Conservation (phyloP, 2,888 invertebrate species). For the Cyclophora punctaria region DNA sequence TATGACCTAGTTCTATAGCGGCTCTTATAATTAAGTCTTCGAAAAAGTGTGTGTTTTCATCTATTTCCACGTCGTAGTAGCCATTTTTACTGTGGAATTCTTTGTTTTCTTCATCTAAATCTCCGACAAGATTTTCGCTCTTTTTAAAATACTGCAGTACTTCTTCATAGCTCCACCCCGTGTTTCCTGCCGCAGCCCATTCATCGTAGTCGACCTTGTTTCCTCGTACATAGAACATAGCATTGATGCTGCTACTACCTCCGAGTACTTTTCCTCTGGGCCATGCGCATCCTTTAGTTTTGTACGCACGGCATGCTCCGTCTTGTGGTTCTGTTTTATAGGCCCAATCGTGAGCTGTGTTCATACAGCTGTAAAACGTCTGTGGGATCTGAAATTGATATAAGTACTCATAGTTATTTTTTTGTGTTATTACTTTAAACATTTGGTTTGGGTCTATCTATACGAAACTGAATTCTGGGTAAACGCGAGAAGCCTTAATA, state of each 20-base stretch:
- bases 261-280: conserved; percentile 78
- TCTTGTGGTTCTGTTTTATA: conserved; percentile 67
- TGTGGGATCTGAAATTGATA: conserved; percentile 31
- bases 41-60: conserved; percentile 21
- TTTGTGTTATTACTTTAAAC: background rate
- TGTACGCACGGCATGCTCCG: conserved; percentile 53
- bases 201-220: conserved; percentile 68
- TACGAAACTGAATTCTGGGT: background rate
- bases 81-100: conserved; percentile 52
- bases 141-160: conserved; percentile 68
- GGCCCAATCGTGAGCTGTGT: conserved; percentile 66
- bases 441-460: background rate
- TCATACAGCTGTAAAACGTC: conserved; percentile 39
- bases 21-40: conserved; percentile 46
- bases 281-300: conserved; percentile 58
- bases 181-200: conserved; percentile 71
- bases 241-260: conserved; percentile 75
- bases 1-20: conserved; percentile 57
- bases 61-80: conserved; percentile 49
- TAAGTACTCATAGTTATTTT: background rate
- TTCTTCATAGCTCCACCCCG: conserved; percentile 74
- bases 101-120: conserved; percentile 21
- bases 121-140: conserved; percentile 52
- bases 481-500: no score
- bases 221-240: conserved; percentile 75